phyloP scores from a whole-genome alignment of 2,113 vertebrate genomes.

The Casuarius casuarius region DNA sequence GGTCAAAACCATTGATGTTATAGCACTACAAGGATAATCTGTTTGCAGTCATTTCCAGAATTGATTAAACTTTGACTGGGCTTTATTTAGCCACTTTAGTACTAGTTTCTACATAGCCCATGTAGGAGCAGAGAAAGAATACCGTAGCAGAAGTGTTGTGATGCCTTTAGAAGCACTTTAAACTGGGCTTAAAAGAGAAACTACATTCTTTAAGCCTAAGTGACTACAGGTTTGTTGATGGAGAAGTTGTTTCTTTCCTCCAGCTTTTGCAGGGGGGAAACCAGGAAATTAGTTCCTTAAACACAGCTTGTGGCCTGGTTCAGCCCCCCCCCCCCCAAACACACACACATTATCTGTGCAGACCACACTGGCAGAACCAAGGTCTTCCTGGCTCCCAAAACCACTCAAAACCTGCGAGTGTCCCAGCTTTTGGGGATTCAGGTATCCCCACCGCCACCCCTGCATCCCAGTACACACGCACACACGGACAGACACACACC shows the following conservation, averaged over 20 bases:
- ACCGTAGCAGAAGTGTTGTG: background rate
- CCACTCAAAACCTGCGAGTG: background rate
- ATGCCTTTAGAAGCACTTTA: background rate
- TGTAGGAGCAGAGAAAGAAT: background rate
- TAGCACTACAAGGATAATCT: background rate
- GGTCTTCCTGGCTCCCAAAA: background rate
- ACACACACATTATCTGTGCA: too few relatives aligned
- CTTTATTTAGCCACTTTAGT: background rate
- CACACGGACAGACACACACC: too few relatives aligned
- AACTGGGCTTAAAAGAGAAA: background rate
- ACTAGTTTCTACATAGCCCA: background rate
- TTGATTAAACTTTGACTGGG: fast-evolving
- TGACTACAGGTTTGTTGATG: background rate
- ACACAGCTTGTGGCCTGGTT: too few relatives aligned
- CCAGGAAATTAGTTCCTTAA: too few relatives aligned
- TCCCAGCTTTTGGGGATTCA: background rate
- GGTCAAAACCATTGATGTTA: background rate
- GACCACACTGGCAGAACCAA: too few relatives aligned
- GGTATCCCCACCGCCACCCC: too few relatives aligned
- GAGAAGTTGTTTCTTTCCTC: background rate
- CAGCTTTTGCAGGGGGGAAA: background rate
- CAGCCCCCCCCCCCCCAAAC: too few relatives aligned
- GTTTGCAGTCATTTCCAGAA: background rate
- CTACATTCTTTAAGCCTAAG: background rate
- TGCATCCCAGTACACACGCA: too few relatives aligned